Base-by-base conservation (phyloP, 2,888 invertebrate species). In the Empis livida region DNA sequence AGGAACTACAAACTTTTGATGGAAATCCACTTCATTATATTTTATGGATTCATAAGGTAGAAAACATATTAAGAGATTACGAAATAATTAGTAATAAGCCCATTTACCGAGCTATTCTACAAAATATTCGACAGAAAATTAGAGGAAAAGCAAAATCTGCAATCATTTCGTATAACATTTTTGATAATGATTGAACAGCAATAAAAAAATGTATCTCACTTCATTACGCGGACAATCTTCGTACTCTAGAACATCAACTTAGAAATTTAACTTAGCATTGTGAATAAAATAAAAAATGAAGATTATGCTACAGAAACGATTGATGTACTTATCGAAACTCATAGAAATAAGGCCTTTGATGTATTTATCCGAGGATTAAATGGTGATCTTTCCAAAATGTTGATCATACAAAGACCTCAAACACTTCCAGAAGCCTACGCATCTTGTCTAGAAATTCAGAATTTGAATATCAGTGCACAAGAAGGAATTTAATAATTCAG, bases 191-290 rank as follows among this genome's bases (percentile, higher is more conserved):
- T 17, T 47, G 47, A 47, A 0, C 13, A 5, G 16, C 45, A 1
- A 45, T 43, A 9, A 49, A 49, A 37, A 17, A 32, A 40, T 46
- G 45, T 10, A 13, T 45, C 10, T 48, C 48, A 10, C 39, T 45
- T 2, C 45, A 49, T 27, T 49, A 49, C 15, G 49, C 46, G 2
- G 49, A 49, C 10, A 46, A 46, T 37, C n/a, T 49, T 6, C 23
- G 46, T 1, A 49, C 44, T 11, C 20, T 49, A 15, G 38, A 49
- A 15, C 44, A 49, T 27, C 44, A 49, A 30, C 2, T 49, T 10
- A 20, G n/a, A 15, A 11, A n/a, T 8, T 31, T 49, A 35, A 37
- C 17, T 5, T 46, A 47, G 15, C 10, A 41, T 44, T 13, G 27
- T 44, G 1, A 47, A 44, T 16, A 47, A 44, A 15, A 35, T 44